Evolutionary conservation across 2,113 vertebrate species (phyloP), one percentile per base, ranked within the genome.

Genomic region (Aspidoscelis tigris): DNA sequence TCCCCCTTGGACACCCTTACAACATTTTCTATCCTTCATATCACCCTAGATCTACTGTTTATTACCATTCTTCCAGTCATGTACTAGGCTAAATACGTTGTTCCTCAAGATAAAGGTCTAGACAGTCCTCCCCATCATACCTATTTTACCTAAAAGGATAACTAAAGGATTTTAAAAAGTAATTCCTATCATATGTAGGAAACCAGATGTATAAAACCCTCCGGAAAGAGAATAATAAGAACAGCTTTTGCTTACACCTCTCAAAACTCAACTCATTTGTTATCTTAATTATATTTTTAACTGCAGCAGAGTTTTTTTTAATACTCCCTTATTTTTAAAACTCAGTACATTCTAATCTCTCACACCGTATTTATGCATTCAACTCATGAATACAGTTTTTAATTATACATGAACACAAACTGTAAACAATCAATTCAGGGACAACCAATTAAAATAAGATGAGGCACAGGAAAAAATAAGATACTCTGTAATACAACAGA

Each of bases 221-320:
- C 16, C 2, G 2, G 58, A 87, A 87, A 84, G 73, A 50, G 4
- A 76, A 22, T 2, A 3, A 55, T 7, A 73, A 18, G 76, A 64
- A 7, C 4, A 79, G 58, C 68, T 87, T 43, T 84, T 39, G 69
- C 81, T 86, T 4, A 68, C 3, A 33, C 26, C 66, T 47, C 22
- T 79, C 82, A 61, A 85, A 0, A 65, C 39, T 0, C 26, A 1
- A 53, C 14, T 5, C 74, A 20, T 9, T 50, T 69, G 50, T 58
- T 7, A 84, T 80, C 71, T 18, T 47, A 87, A 88, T 10, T 4
- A 10, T 1, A 26, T 44, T 65, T 81, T 88, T 84, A 72, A 88
- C 12, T 66, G 55, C 9, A 55, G 2, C 11, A 73, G 87, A 84
- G 22, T 33, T 53, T 64, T 81, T 71, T 81, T n/a, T 55, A 72